Percentiles rank a stretch among this genome's conserved stretches.
These are phyloP conservation scores for Gopherus flavomarginatus DNA, from an alignment of 2,113 vertebrate species.

Conservation along the genomic window DNA sequence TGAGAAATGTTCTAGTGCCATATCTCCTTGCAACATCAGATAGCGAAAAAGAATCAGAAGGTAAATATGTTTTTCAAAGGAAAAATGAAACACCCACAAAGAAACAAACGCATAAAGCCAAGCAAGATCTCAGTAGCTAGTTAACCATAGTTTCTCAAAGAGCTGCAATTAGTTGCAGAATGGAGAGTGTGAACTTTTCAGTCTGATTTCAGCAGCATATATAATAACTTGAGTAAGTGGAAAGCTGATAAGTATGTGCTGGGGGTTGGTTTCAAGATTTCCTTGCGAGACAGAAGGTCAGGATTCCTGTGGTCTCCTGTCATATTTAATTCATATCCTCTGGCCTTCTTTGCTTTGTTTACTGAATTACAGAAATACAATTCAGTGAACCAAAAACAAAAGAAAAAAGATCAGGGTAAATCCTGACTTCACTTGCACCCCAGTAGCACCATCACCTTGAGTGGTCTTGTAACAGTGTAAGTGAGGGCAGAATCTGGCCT, in stretches of 20 bases:
- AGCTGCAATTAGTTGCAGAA: conserved; percentile 65
- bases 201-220: conserved; percentile 40
- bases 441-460: neutral
- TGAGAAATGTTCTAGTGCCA: conserved; percentile 43
- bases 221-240: conserved; percentile 45
- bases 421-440: neutral
- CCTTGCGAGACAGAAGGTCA: conserved; percentile 63
- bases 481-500: neutral
- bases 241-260: conserved; percentile 2
- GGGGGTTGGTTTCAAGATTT: conserved; percentile 48
- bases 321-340: conserved; percentile 74
- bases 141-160: neutral
- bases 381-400: conserved; percentile 64
- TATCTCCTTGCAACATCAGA: conserved; percentile 25
- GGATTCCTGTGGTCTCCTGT: conserved; percentile 63
- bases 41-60: conserved; percentile 29
- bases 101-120: neutral
- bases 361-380: conserved; percentile 69
- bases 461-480: neutral
- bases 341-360: conserved; percentile 32
- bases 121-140: conserved; percentile 24
- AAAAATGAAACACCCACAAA: conserved; percentile 52
- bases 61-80: conserved; percentile 46
- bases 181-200: neutral
- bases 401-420: conserved; percentile 15